Evolutionary conservation across 2,113 vertebrate species (phyloP).

Genomic region (Columba janthina): DNA sequence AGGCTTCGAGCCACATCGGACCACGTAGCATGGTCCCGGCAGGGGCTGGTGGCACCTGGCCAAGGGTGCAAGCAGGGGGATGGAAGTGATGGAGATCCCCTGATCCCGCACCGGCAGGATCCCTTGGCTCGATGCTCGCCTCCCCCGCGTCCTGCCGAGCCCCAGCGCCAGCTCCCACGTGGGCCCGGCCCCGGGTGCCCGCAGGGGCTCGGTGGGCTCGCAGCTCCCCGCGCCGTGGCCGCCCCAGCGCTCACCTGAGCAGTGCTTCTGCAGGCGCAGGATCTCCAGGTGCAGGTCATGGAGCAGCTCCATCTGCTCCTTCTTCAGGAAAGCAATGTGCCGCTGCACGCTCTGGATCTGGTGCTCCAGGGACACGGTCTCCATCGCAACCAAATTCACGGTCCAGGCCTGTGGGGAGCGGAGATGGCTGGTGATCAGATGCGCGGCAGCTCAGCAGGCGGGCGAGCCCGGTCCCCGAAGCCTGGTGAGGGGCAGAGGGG

Average conservation of each 20-base stretch:
- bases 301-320: slow-evolving; percentile 92
- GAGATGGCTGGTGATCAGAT: background rate
- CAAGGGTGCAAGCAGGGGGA: background rate
- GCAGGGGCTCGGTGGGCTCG: rapidly evolving
- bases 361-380: slow-evolving; percentile 83
- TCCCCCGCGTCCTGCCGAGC: rapidly evolving
- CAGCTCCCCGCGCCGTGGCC: rapidly evolving
- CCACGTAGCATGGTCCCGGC: rapidly evolving
- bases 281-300: slow-evolving; percentile 95
- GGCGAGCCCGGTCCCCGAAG: rapidly evolving
- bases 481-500: background rate
- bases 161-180: rapidly evolving
- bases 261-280: slow-evolving; percentile 93
- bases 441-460: rapidly evolving
- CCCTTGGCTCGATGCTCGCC: background rate
- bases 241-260: slow-evolving; percentile 81
- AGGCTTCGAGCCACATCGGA: background rate
- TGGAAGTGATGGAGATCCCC: background rate
- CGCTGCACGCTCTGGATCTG: slow-evolving; percentile 93
- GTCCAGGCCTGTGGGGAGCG: slow-evolving; percentile 52
- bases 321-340: slow-evolving; percentile 90
- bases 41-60: background rate
- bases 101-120: background rate
- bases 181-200: background rate
- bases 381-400: slow-evolving; percentile 79